A percentile compares a stretch with the other conserved stretches of the same genome.
Evolutionary conservation across 2,113 vertebrate genomes (phyloP).

Genomic region (Ceratotherium simum): DNA sequence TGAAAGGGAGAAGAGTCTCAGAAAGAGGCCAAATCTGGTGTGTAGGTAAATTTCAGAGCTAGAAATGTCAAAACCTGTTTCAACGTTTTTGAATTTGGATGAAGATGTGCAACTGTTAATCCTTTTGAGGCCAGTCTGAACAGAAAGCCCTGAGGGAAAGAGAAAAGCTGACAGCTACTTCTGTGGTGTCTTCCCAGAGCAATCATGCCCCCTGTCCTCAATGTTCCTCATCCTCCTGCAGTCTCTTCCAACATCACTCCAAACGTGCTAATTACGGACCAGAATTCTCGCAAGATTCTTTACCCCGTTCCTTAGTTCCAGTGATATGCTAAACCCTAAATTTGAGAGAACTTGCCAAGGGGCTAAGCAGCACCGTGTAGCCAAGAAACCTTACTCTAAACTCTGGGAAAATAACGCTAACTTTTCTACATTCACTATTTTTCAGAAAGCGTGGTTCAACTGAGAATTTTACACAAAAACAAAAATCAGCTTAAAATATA

Average conservation of each 20-base stretch:
- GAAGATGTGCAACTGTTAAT: neutral
- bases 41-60: constrained; percentile 19
- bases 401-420: neutral
- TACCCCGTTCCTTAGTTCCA: neutral
- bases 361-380: neutral
- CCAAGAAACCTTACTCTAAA: neutral
- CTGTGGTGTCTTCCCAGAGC: neutral
- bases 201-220: neutral
- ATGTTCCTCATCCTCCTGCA: too few species aligned
- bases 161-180: neutral
- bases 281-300: neutral
- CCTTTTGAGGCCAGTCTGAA: neutral
- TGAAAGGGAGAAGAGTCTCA: neutral
- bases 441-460: constrained; percentile 36
- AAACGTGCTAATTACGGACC: neutral
- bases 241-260: neutral
- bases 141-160: neutral
- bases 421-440: constrained; percentile 12
- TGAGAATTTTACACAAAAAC: constrained; percentile 47
- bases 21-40: neutral
- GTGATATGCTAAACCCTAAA: neutral
- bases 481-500: constrained; percentile 15
- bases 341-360: neutral
- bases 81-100: constrained; percentile 22
- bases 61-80: neutral